phyloP scores from a whole-genome alignment of 2,888 invertebrate genomes.

The Tortrix viridana region DNA sequence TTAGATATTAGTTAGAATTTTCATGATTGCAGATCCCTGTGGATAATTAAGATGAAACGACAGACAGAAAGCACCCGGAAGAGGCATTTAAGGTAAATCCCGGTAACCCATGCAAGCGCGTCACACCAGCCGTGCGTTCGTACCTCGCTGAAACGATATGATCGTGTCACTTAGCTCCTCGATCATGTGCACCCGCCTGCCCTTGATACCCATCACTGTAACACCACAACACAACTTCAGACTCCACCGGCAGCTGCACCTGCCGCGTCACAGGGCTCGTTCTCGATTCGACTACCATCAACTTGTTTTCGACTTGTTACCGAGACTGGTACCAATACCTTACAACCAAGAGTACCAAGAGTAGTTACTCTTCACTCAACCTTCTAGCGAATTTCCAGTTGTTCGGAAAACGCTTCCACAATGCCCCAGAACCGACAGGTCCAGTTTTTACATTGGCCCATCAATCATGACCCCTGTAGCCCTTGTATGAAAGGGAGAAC shows the following conservation, averaged over 20 bases:
- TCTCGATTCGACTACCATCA: neutral
- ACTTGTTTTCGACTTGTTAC: neutral
- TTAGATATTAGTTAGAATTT: neutral
- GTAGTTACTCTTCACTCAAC: too few relatives aligned
- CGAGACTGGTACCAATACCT: neutral
- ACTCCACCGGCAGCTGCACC: slow-evolving; percentile 13
- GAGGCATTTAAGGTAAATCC: slow-evolving; percentile 49
- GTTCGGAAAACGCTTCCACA: too few relatives aligned
- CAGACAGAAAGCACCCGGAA: slow-evolving; percentile 25
- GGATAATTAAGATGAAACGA: neutral
- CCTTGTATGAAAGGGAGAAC: too few relatives aligned
- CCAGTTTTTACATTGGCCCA: too few relatives aligned
- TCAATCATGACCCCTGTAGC: too few relatives aligned
- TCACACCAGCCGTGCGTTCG: slow-evolving; percentile 75
- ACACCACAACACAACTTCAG: slow-evolving; percentile 79
- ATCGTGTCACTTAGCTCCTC: slow-evolving; percentile 99
- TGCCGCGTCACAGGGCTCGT: neutral
- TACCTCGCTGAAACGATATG: slow-evolving; percentile 99
- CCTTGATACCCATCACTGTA: slow-evolving; percentile 99
- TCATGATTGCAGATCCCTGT: neutral
- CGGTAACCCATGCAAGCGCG: slow-evolving; percentile 75
- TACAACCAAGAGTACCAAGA: too few relatives aligned
- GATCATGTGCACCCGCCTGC: slow-evolving; percentile 98
- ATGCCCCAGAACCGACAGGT: too few relatives aligned
- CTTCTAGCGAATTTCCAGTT: too few relatives aligned